These are phyloP conservation scores for Tinea trinotella DNA, from an alignment of 2,888 invertebrate species.

Conservation along the genomic window DNA sequence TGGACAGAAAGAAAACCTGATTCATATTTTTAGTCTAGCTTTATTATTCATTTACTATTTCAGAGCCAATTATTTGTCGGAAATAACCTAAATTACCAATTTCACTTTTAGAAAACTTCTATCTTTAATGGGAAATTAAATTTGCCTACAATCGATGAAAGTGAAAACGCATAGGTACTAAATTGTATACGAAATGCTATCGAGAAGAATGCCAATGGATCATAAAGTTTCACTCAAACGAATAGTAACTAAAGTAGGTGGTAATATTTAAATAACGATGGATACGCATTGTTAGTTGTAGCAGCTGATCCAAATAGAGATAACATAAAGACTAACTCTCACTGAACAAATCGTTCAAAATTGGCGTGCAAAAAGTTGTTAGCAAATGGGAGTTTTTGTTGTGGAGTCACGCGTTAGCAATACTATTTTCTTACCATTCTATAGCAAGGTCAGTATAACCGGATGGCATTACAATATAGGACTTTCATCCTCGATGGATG, in stretches of 20 bases:
- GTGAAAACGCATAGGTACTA: no score
- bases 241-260: background rate
- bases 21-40: background rate
- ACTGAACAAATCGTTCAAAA: slow-evolving; percentile 41
- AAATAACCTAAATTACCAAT: background rate
- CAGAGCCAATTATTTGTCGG: background rate
- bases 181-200: background rate
- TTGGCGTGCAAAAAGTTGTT: slow-evolving; percentile 38
- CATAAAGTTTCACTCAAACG: background rate
- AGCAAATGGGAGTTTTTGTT: slow-evolving; percentile 49
- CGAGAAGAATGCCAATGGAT: background rate
- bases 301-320: slow-evolving; percentile 1
- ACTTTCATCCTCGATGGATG: slow-evolving; percentile 57
- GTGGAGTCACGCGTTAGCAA: slow-evolving; percentile 40
- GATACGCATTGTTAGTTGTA: background rate
- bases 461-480: slow-evolving; percentile 47
- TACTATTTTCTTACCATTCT: slow-evolving; percentile 35
- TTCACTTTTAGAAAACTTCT: slow-evolving; percentile 16
- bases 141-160: background rate
- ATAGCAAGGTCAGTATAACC: slow-evolving; percentile 58
- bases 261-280: background rate
- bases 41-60: background rate
- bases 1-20: background rate
- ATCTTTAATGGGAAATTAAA: background rate
- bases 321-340: slow-evolving; percentile 40